phyloP scores from a whole-genome alignment of 2,888 invertebrate species.

The Morpho achilles region DNA sequence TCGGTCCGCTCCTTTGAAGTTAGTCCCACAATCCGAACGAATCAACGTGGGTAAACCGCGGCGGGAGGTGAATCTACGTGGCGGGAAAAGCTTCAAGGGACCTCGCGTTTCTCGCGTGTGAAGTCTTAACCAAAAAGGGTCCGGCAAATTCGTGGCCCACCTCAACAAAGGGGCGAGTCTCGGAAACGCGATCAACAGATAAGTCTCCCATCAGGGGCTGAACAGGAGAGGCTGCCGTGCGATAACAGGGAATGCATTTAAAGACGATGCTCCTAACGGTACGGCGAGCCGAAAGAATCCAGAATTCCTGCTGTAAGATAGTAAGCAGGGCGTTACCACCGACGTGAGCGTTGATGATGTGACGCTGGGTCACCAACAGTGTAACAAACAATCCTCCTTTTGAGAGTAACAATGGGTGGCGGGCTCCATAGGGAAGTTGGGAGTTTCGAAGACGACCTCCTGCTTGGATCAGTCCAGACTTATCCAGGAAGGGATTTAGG shows the following conservation, averaged over 20 bases:
- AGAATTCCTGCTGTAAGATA: conserved; percentile 9
- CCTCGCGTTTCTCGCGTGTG: no score
- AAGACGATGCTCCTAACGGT: no score
- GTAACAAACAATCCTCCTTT: not conserved
- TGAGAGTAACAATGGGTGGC: not conserved
- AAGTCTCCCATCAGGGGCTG: no score
- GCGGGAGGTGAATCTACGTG: no score
- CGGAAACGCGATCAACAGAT: no score
- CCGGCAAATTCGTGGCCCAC: no score
- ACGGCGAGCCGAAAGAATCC: conserved; percentile 10
- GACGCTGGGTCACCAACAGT: not conserved
- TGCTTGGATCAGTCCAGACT: conserved; percentile 1
- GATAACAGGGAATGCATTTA: no score
- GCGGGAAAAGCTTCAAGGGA: no score
- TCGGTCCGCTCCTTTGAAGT: conserved; percentile 6
- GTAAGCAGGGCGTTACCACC: conserved; percentile 6
- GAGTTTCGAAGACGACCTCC: conserved; percentile 6
- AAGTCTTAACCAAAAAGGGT: no score
- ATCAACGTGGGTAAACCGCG: no score
- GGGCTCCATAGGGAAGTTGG: not conserved
- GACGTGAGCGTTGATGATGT: not conserved
- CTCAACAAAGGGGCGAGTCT: no score
- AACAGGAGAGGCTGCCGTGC: no score
- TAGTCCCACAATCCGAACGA: conserved; percentile 15
- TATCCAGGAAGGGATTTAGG: conserved; percentile 6